Percentiles rank a stretch among this genome's conserved stretches.
phyloP scores from a whole-genome alignment of 2,888 invertebrate genomes.

The Lochmaea crataegi region DNA sequence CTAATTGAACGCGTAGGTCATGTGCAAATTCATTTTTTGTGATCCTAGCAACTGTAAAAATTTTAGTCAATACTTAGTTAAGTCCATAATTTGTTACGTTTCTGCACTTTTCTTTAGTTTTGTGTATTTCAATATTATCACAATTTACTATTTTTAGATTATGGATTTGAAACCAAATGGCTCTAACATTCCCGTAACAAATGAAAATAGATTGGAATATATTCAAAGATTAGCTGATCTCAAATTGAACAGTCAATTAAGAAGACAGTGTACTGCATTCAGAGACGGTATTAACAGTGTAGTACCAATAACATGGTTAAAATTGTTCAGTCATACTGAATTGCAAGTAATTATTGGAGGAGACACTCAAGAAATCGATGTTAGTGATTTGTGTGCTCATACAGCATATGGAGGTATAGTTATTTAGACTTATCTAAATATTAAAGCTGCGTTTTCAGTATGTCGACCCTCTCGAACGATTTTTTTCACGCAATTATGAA shows the following conservation, averaged over 20 bases:
- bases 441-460: too few relatives aligned
- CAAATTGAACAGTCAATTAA: slow-evolving; percentile 91
- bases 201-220: slow-evolving; percentile 94
- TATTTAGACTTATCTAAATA: slow-evolving; percentile 10
- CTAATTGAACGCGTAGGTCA: too few relatives aligned
- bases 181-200: slow-evolving; percentile 88
- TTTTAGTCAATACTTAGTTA: too few relatives aligned
- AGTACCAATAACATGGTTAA: slow-evolving; percentile 91
- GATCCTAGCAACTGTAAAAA: not conserved
- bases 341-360: slow-evolving; percentile 97
- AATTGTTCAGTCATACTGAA: slow-evolving; percentile 94
- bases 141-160: slow-evolving; percentile 68
- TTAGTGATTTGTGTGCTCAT: slow-evolving; percentile 86
- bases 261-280: slow-evolving; percentile 88
- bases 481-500: too few relatives aligned
- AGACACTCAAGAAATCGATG: slow-evolving; percentile 92
- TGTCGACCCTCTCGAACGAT: not conserved
- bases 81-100: not conserved
- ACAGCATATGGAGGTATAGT: slow-evolving; percentile 85
- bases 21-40: too few relatives aligned
- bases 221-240: slow-evolving; percentile 96
- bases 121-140: slow-evolving; percentile 2
- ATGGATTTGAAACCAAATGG: slow-evolving; percentile 94
- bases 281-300: slow-evolving; percentile 91
- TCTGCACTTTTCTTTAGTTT: not conserved